Conservation (phyloP, 2,113 vertebrate genomes). For the Himantopus leucocephalus region DNA sequence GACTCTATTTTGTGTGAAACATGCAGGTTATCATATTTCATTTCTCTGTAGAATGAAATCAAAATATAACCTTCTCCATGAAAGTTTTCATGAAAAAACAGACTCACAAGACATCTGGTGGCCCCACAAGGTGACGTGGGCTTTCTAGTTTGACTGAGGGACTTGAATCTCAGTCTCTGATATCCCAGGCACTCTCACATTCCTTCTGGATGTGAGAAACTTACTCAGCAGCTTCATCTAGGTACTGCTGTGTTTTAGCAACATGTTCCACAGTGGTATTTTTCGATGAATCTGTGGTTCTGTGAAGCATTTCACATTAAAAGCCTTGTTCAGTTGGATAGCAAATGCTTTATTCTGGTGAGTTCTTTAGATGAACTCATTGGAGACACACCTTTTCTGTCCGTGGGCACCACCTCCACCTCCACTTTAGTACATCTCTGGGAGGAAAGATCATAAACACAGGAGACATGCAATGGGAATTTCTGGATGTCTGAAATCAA, state of each 20-base stretch:
- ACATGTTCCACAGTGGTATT: not conserved
- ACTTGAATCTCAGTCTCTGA: not conserved
- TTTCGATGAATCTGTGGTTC: not conserved
- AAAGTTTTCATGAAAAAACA: not conserved
- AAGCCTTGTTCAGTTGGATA: not conserved
- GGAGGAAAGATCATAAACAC: not conserved
- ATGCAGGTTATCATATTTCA: not conserved
- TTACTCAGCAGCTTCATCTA: not conserved
- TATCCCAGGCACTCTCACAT: not conserved
- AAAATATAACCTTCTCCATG: not conserved
- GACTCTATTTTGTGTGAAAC: not conserved
- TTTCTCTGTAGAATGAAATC: not conserved
- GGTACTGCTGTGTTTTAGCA: not conserved
- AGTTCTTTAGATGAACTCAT: not conserved
- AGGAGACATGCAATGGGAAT: not conserved
- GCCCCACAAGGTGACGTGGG: not conserved
- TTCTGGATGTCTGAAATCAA: not conserved
- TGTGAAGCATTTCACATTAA: not conserved
- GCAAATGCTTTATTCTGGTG: not conserved
- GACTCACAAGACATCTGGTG: not conserved
- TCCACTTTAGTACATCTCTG: not conserved
- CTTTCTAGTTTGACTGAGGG: not conserved
- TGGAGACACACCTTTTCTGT: not conserved
- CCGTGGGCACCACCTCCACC: not conserved
- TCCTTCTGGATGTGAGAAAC: not conserved